Conservation (phyloP, 2,113 vertebrate species). For the Caranx ignobilis region DNA sequence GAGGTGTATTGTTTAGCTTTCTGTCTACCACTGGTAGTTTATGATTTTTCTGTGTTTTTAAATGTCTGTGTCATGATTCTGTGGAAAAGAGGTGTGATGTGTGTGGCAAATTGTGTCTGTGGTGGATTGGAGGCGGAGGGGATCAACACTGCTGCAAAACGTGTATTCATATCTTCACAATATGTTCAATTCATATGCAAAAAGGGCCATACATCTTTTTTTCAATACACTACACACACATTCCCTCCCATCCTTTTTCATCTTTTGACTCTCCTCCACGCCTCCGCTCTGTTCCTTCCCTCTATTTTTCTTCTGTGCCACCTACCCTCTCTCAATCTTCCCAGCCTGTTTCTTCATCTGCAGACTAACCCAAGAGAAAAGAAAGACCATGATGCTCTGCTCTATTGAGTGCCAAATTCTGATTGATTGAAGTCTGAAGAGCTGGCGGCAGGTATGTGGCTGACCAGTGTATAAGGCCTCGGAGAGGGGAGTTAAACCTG, state of each 20-base stretch:
- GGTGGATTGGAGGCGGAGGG: too few species aligned
- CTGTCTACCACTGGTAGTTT: too few species aligned
- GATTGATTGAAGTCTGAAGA: slow-evolving; percentile 72
- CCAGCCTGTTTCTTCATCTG: slow-evolving; percentile 24
- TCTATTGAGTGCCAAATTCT: slow-evolving; percentile 66
- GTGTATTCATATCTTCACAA: too few species aligned
- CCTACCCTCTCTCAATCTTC: slow-evolving; percentile 5
- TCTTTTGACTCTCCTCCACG: background rate
- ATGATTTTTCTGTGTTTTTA: too few species aligned
- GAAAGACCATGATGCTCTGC: slow-evolving; percentile 35
- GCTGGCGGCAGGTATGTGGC: slow-evolving; percentile 59
- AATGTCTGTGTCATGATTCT: too few species aligned
- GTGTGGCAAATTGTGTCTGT: too few species aligned
- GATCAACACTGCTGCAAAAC: too few species aligned
- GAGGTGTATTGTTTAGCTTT: too few species aligned
- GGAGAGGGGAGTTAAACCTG: slow-evolving; percentile 49
- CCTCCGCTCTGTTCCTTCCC: background rate
- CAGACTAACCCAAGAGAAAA: slow-evolving; percentile 33
- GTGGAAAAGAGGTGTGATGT: too few species aligned
- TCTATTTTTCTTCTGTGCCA: background rate
- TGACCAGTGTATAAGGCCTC: slow-evolving; percentile 52
- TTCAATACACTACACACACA: background rate
- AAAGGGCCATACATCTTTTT: background rate
- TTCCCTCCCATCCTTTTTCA: background rate
- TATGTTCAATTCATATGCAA: too few species aligned